Evolutionary conservation across 2,113 vertebrate species (phyloP).

Genomic region (Percopsis transmontana): DNA sequence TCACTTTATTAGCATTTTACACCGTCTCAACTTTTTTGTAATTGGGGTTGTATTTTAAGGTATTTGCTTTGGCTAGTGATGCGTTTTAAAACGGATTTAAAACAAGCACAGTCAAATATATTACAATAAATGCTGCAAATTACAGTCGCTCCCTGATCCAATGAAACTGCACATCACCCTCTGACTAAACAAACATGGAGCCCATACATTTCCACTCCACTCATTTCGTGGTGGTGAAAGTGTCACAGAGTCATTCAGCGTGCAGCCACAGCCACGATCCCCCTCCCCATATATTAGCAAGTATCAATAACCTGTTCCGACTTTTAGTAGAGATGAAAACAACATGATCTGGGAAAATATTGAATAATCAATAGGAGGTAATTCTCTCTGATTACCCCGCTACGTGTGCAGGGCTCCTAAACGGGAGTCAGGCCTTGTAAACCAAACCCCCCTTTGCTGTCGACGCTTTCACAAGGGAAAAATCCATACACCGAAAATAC

Average conservation of each 20-base stretch:
- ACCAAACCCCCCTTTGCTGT: slow-evolving; percentile 23
- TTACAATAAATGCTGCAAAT: too few relatives aligned
- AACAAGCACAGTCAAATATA: too few relatives aligned
- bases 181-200: slow-evolving; percentile 1
- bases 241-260: slow-evolving; percentile 9
- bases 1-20: too few relatives aligned
- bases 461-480: slow-evolving; percentile 44
- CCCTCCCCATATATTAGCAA: slow-evolving; percentile 28
- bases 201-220: slow-evolving; percentile 30
- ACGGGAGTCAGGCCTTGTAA: slow-evolving; percentile 70
- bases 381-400: slow-evolving; percentile 72
- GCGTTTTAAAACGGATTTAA: too few relatives aligned
- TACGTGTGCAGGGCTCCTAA: slow-evolving; percentile 65
- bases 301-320: slow-evolving; percentile 63
- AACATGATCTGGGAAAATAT: slow-evolving; percentile 74
- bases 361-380: slow-evolving; percentile 70
- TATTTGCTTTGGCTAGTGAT: too few relatives aligned
- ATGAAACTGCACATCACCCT: slow-evolving; percentile 5
- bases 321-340: slow-evolving; percentile 70
- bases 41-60: too few relatives aligned
- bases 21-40: too few relatives aligned
- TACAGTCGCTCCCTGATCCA: background rate
- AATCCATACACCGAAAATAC: slow-evolving; percentile 79
- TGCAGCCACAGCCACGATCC: background rate
- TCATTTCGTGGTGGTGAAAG: slow-evolving; percentile 8